Evolutionary conservation across 2,113 vertebrate genomes (phyloP), one percentile per base, ranked within the genome.

Genomic region (Callipepla californica): DNA sequence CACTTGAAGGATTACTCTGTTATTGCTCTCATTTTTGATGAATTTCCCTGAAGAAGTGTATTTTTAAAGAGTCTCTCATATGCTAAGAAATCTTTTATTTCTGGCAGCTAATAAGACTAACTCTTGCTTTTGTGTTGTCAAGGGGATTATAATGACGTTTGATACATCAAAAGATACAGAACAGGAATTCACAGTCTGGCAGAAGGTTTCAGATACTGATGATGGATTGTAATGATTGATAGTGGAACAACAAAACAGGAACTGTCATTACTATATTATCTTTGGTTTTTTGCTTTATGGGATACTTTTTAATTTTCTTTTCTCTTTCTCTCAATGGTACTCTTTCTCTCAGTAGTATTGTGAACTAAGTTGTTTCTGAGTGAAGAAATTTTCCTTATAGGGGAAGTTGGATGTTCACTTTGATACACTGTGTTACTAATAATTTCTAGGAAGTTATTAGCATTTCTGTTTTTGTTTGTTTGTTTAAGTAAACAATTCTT

Each of bases 51-150:
- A 68, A 92, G 47, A 94, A 93, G 83, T 55, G 67, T 13, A 75
- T 65, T 83, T 85, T 80, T 83, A 63, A 93, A 88, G 61, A 90
- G 38, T 20, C 14, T 88, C 87, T 93, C 45, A 74, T 91, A 73
- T 78, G 47, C 47, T 90, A 85, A 91, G 92, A 70, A 63, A 67
- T n/a, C 38, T 90, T 91, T 92, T 91, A n/a, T 90, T 90, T 87
- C 76, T 91, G 82, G 36, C 36, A 85, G 47, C 40, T 90, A 75
- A 53, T 30, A 93, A 85, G 79, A 86, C 66, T 72, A 57, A 67
- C 22, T 80, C 57, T 96, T 91, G 51, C 26, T 87, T 92, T 47
- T 85, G 11, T 68, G 57, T 34, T 89, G 42, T 80, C 75, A 95
- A 70, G 63, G 15, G 42, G 42, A 80, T 87, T 93, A 32, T 82